Conservation (phyloP, 2,113 vertebrate genomes). For the Hydrochoerus hydrochaeris region DNA sequence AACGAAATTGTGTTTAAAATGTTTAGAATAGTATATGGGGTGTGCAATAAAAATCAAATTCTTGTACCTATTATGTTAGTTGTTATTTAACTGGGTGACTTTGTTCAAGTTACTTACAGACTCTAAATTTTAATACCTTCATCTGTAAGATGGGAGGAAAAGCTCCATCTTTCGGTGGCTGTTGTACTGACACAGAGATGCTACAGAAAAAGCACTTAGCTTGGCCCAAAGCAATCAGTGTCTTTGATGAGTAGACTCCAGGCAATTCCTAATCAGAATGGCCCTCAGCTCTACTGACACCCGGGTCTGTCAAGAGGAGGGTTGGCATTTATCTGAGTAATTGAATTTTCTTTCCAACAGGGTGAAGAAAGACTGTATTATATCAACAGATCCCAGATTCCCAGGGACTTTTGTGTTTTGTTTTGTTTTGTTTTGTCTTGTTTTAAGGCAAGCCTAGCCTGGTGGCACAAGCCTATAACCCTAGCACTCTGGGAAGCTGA, state of each 20-base stretch:
- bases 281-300: not conserved
- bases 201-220: not conserved
- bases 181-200: not conserved
- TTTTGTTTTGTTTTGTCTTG: not conserved
- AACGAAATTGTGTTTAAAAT: not conserved
- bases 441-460: not conserved
- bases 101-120: not conserved
- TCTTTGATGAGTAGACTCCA: not conserved
- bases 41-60: not conserved
- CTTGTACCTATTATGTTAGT: not conserved
- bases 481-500: not conserved
- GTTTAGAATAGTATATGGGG: not conserved
- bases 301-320: not conserved
- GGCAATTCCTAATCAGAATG: not conserved
- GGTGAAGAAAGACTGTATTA: slow-evolving; percentile 28
- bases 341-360: not conserved
- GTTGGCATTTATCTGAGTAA: not conserved
- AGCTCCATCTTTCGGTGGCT: not conserved
- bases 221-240: not conserved
- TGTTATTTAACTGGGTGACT: not conserved
- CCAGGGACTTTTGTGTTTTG: not conserved
- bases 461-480: not conserved
- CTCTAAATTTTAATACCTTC: not conserved
- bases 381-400: not conserved
- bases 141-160: not conserved